Conservation (phyloP, 2,113 vertebrate species). For the Trogon surrucura region DNA sequence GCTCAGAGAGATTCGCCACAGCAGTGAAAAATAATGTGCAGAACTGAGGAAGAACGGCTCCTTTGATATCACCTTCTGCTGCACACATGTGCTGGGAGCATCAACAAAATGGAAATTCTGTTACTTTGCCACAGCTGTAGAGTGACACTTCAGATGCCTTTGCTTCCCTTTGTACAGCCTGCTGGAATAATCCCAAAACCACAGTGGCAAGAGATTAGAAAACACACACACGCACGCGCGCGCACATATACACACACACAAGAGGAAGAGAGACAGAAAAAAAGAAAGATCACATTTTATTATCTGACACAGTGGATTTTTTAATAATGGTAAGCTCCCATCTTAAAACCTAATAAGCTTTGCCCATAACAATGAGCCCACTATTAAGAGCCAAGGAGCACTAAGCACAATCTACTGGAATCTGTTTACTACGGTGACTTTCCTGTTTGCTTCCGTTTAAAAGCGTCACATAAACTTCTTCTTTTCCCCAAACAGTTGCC, state of each 20-base stretch:
- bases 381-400: not conserved
- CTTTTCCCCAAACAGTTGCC: not conserved
- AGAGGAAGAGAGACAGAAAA: not conserved
- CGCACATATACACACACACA: not conserved
- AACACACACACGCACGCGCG: slow-evolving; percentile 20
- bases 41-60: slow-evolving; percentile 75
- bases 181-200: slow-evolving; percentile 92
- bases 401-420: not conserved
- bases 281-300: slow-evolving; percentile 76
- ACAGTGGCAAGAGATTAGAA: slow-evolving; percentile 92
- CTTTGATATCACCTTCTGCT: slow-evolving; percentile 91
- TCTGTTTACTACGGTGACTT: not conserved
- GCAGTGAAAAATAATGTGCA: slow-evolving; percentile 79
- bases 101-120: slow-evolving; percentile 83
- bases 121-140: slow-evolving; percentile 85
- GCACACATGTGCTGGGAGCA: slow-evolving; percentile 86
- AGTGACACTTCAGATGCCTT: slow-evolving; percentile 90
- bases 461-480: not conserved
- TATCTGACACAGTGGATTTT: slow-evolving; percentile 81
- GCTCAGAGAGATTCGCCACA: slow-evolving; percentile 81
- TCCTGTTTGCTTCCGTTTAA: not conserved
- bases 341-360: slow-evolving; percentile 67
- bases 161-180: slow-evolving; percentile 86
- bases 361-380: slow-evolving; percentile 15
- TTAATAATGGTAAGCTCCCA: slow-evolving; percentile 71